These are phyloP conservation scores for Aphodius sticticus DNA, from an alignment of 2,888 invertebrate genomes.

Conservation along the genomic window DNA sequence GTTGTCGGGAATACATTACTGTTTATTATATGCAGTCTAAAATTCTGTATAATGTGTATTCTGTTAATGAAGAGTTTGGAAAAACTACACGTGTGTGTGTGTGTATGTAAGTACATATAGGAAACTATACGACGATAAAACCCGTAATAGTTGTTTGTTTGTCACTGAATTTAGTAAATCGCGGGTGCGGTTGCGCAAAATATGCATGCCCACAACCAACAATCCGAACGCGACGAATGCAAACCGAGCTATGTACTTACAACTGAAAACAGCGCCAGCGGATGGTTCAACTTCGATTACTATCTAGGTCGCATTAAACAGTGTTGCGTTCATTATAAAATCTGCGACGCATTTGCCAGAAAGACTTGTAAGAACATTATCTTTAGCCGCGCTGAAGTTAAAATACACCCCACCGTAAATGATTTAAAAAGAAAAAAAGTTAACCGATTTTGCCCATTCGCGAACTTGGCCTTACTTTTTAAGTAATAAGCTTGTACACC, in stretches of 20 bases:
- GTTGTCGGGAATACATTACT: not conserved
- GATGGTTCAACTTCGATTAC: slow-evolving; percentile 59
- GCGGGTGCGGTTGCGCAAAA: slow-evolving; percentile 6
- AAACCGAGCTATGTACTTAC: slow-evolving; percentile 14
- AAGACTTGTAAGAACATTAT: too few species aligned
- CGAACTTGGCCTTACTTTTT: too few species aligned
- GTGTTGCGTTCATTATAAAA: slow-evolving; percentile 10
- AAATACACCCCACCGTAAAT: too few species aligned
- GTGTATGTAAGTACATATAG: not conserved
- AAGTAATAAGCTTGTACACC: too few species aligned
- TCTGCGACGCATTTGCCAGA: not conserved
- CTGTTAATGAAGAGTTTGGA: not conserved
- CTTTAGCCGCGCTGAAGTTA: too few species aligned
- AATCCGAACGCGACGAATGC: too few species aligned
- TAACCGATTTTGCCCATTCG: too few species aligned
- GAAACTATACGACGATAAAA: too few species aligned
- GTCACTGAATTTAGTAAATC: slow-evolving; percentile 25
- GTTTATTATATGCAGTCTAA: not conserved
- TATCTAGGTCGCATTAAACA: slow-evolving; percentile 57
- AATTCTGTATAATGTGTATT: not conserved
- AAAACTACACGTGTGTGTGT: not conserved
- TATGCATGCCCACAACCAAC: too few species aligned
- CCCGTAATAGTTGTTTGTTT: not conserved
- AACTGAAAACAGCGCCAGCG: not conserved
- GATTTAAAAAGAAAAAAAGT: too few species aligned